Percentiles rank a stretch among this genome's conserved stretches.
Evolutionary conservation across 2,113 vertebrate species (phyloP).

Genomic region (Pogonocichla stellata): DNA sequence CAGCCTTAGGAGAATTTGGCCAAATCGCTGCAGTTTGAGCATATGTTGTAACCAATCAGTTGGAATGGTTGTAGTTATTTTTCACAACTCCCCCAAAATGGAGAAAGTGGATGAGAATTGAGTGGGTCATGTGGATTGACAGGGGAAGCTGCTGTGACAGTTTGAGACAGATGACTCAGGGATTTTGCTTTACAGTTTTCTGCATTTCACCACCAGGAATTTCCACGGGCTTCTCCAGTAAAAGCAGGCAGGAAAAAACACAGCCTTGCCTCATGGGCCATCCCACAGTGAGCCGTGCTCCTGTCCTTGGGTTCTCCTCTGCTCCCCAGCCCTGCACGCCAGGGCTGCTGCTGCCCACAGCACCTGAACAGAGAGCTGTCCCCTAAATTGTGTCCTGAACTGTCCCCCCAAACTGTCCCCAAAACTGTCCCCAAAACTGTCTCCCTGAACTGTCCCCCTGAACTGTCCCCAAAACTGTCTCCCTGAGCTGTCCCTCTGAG

Average conservation of each 20-base stretch:
- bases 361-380: fast-evolving
- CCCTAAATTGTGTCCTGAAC: fast-evolving
- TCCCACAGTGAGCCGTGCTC: not conserved
- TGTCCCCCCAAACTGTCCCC: not conserved
- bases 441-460: not conserved
- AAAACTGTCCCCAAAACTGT: not conserved
- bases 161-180: conserved; percentile 10
- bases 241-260: not conserved
- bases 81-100: conserved; percentile 26
- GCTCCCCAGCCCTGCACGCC: not conserved
- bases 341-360: not conserved
- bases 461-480: no score
- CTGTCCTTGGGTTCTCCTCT: not conserved
- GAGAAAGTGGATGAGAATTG: not conserved
- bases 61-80: conserved; percentile 17
- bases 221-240: not conserved
- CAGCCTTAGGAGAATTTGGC: not conserved
- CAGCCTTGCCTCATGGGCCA: not conserved
- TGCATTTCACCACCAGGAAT: not conserved
- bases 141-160: conserved; percentile 10
- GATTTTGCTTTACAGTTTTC: not conserved
- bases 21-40: not conserved
- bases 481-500: no score
- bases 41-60: not conserved
- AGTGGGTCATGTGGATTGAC: conserved; percentile 20